Evolutionary conservation across 2,113 vertebrate genomes (phyloP).

Genomic region (Agapornis roseicollis): DNA sequence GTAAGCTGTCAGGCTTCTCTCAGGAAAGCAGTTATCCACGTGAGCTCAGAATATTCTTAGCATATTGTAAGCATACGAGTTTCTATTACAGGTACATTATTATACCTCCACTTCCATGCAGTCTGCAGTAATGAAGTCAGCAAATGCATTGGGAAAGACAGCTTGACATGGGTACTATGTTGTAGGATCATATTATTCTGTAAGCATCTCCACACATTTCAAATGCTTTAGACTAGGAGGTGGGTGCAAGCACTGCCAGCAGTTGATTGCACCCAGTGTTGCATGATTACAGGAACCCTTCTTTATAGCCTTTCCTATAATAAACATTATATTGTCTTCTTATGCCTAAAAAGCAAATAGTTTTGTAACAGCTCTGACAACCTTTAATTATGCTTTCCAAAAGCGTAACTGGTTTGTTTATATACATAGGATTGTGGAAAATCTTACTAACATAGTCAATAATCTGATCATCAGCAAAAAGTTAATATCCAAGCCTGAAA

Average conservation of each 20-base stretch:
- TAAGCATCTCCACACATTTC: background rate
- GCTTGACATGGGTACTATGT: background rate
- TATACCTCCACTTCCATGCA: background rate
- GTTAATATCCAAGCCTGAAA: background rate
- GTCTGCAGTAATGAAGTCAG: background rate
- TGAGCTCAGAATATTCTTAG: background rate
- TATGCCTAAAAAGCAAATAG: background rate
- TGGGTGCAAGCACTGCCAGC: background rate
- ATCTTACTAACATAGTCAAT: background rate
- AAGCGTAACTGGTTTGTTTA: background rate
- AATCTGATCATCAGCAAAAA: background rate
- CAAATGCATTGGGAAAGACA: background rate
- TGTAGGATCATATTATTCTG: background rate
- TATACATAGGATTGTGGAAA: background rate
- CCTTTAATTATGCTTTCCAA: background rate
- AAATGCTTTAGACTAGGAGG: background rate
- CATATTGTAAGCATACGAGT: background rate
- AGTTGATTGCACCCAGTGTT: background rate
- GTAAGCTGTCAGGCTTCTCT: background rate
- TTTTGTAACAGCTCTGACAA: background rate
- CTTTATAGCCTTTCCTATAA: background rate
- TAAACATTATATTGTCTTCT: background rate
- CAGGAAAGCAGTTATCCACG: background rate
- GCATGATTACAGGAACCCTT: background rate
- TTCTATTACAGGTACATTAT: background rate